Base-by-base conservation (phyloP, 1,140 invertebrate species). In the Tetranychus cinnabarinus region DNA sequence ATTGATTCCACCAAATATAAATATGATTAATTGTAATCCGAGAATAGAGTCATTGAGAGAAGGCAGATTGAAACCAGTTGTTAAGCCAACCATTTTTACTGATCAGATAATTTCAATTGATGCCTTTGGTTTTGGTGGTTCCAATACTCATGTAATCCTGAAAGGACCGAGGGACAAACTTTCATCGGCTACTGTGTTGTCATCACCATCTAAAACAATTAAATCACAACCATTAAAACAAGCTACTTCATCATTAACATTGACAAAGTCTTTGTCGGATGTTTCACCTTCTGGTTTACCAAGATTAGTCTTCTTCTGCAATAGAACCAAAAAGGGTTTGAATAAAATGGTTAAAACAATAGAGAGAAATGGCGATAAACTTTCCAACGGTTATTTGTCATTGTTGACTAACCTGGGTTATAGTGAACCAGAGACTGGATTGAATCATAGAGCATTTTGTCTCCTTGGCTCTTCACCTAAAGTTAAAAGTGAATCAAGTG, bases 41-140 rank as follows among this genome's bases (percentile, higher is more conserved):
- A 70, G 76, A 60, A 77, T 78, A 33, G 72, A 70, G 12, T 63
- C 77, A 12, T 45, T 68, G 10, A 3, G 70, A 42, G 87, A 96
- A 70, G 92, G 91, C 1, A 75, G 83, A 39, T 76, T 97, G 3
- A 81, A 87, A 76, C 80, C 83, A 42, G 64, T 69, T 7, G 59
- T 46, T 47, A 56, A 68, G 7, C 47, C 56, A 13, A 63, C 57
- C 13, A 62, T 63, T 2, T 63, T 86, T 81, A 82, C 84, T 37
- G 87, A 88, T 33, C 87, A 87, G 15, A 74, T 88, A 33, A 80
- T 87, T 47, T 91, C 80, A 6, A 68, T 97, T 1, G 97, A 96
- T 73, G 95, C 88, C 2, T 97, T 97, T 73, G 93, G 93, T 33
- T 97, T 97, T 75, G 93, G 93, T 61, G 93, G 93, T 55, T 87